Conservation (phyloP, 2,113 vertebrate genomes). For the Charadrius vociferus region DNA sequence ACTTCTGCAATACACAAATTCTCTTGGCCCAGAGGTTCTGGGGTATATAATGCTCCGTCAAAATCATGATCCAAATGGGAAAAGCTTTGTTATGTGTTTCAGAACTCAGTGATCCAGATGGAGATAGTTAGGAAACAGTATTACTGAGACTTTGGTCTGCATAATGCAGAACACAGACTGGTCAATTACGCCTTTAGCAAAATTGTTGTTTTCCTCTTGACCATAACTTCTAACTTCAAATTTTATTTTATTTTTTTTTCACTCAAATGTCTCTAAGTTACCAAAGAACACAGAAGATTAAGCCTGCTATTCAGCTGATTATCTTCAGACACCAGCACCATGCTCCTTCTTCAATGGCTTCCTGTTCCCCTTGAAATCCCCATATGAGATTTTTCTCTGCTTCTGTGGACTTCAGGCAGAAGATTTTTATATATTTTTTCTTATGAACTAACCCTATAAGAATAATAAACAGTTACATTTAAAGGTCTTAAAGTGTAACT, state of each 20-base stretch:
- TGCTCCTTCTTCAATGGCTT: rapidly evolving
- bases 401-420: background rate
- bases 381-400: background rate
- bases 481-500: background rate
- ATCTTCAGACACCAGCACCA: background rate
- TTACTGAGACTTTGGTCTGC: background rate
- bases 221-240: background rate
- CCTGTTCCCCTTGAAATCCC: background rate
- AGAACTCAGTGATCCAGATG: background rate
- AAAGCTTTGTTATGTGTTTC: background rate
- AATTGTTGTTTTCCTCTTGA: background rate
- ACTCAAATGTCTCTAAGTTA: background rate
- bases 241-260: background rate
- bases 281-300: background rate
- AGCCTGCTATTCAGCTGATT: background rate
- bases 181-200: background rate
- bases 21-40: background rate
- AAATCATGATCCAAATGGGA: background rate
- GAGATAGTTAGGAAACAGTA: background rate
- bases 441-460: background rate
- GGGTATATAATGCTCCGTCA: background rate
- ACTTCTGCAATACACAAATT: background rate
- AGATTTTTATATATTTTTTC: background rate
- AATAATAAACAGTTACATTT: background rate
- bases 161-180: background rate